phyloP scores from a whole-genome alignment of 2,888 invertebrate species.

The Diarsia rubi region DNA sequence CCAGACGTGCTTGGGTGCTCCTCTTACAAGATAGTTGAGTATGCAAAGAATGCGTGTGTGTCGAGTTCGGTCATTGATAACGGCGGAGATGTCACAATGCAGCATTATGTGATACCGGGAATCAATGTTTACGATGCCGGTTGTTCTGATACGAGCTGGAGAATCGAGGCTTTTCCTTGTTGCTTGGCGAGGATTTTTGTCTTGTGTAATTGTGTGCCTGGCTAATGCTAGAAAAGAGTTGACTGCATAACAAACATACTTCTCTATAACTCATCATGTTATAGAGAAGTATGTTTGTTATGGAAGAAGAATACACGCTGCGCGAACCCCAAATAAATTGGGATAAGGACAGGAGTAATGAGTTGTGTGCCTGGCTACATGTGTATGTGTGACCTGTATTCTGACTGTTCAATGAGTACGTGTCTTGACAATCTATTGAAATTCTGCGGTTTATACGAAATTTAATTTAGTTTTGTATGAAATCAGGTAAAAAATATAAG shows the following conservation, averaged over 20 bases:
- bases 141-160: slow-evolving; percentile 44
- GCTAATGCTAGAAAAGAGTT: no score
- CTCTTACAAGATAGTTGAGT: slow-evolving; percentile 62
- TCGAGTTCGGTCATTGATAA: slow-evolving; percentile 67
- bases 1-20: slow-evolving; percentile 36
- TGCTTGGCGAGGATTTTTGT: slow-evolving; percentile 1
- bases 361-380: neutral
- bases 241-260: no score
- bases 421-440: neutral
- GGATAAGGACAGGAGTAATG: no score
- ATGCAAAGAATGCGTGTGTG: slow-evolving; percentile 60
- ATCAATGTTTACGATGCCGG: slow-evolving; percentile 60
- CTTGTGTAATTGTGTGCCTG: no score
- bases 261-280: no score
- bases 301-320: no score
- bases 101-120: slow-evolving; percentile 68
- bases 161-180: slow-evolving; percentile 23
- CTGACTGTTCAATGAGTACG: neutral
- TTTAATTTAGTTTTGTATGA: neutral
- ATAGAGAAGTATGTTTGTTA: no score
- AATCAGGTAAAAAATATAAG: neutral
- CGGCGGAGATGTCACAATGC: slow-evolving; percentile 68
- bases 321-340: no score
- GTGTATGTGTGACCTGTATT: neutral
- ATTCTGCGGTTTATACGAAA: neutral